A percentile compares a stretch with the other conserved stretches of the same genome.
Conservation (phyloP, 64 coral and sea anemone genomes). For the Montipora efflorescens region DNA sequence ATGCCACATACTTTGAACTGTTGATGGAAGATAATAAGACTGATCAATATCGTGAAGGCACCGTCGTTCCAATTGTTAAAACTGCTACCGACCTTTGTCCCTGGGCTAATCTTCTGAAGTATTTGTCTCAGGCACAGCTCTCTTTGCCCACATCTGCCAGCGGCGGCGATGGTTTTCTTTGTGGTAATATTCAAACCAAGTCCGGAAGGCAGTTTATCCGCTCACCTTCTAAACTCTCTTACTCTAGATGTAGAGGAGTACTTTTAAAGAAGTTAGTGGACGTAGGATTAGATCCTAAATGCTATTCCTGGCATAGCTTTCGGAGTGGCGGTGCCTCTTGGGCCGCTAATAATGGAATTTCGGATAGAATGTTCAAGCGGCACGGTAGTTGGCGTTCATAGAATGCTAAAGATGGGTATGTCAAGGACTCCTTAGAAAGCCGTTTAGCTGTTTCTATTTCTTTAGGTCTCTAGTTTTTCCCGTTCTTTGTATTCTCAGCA, state of each 20-base stretch:
- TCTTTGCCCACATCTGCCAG: neutral
- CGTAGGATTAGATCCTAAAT: conserved; percentile 9
- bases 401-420: conserved; percentile 62
- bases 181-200: neutral
- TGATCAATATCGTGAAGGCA: conserved; percentile 43
- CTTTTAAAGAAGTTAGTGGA: neutral
- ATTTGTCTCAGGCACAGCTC: conserved; percentile 18
- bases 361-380: conserved; percentile 61
- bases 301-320: conserved; percentile 36
- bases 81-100: conserved; percentile 37
- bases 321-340: conserved; percentile 58
- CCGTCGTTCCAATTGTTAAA: conserved; percentile 38
- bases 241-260: conserved; percentile 7
- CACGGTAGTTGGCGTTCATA: conserved; percentile 35
- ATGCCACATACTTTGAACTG: conserved; percentile 44
- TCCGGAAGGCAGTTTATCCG: neutral
- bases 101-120: conserved; percentile 24
- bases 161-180: conserved; percentile 2
- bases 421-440: conserved; percentile 24
- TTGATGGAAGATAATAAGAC: conserved; percentile 48
- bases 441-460: conserved; percentile 44
- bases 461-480: conserved; percentile 44
- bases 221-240: neutral
- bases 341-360: conserved; percentile 48
- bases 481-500: conserved; percentile 37